Evolutionary conservation across 2,113 vertebrate genomes (phyloP), one percentile per base, ranked within the genome.

Genomic region (Regulus satrapa): DNA sequence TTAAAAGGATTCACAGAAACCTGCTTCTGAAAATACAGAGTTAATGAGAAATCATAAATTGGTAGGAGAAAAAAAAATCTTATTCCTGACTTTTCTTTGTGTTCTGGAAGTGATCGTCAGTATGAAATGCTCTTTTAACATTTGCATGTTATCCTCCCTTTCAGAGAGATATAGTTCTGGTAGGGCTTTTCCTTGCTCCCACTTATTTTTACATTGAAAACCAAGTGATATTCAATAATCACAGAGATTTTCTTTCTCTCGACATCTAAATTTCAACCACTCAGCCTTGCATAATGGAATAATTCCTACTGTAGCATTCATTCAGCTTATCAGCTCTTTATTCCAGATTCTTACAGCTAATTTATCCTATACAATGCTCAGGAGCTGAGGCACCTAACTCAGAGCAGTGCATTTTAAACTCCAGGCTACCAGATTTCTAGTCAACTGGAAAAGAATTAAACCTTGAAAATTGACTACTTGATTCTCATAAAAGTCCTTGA

Each of bases 61-160:
- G 25, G 15, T 26, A 54, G 25, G 10, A 4, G 19, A 1, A 20
- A 58, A 49, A 72, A 46, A 81, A 3, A 46, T n/a, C 14, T 68
- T 83, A 28, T 28, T 69, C 62, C 29, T 69, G 28, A 52, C 6
- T 76, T 62, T 89, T 62, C 55, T 66, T 69, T 76, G 28, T 69
- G 9, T 52, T 83, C n/a, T 80, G 34, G 40, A 68, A 66, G 3
- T 49, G 31, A 32, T 64, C 0, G 0, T 38, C 45, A 49, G 28
- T 32, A 76, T 38, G 4, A 94, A 94, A 76, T 73, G 25, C 3
- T 71, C 45, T 88, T 75, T 76, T 64, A 73, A 41, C 14, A 41
- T 40, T 69, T 17, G 79, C 4, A 2, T 45, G 15, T 56, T 62
- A 38, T 54, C 14, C 8, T 92, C 25, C 14, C 19, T 83, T 96